Evolutionary conservation across 2,113 vertebrate species (phyloP), one percentile per base, ranked within the genome.

Genomic region (Melanostigma gelatinosum): DNA sequence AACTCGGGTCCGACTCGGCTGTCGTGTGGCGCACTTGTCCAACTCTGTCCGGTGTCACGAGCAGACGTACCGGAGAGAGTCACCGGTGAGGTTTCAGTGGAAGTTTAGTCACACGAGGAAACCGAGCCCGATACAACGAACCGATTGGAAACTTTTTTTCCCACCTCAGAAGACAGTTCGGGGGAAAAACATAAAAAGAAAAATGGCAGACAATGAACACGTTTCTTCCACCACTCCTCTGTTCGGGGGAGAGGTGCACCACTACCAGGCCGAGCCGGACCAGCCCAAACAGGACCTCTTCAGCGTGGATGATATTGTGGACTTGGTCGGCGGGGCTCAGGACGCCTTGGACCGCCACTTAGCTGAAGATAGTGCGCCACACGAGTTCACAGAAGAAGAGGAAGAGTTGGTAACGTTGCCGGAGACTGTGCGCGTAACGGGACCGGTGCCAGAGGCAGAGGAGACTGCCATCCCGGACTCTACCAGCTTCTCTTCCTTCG

Each of bases 181-280:
- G 64, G 38, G 58, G 60, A 61, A 68, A 93, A 89, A 64, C 95
- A 44, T 52, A 46, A 57, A 71, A 38, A 88, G 18, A 72, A 93
- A 89, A 66, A 95, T 95, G 94, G 94, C 93, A 94, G 95, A 95
- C 92, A 38, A 52, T 77, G 88, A 90, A 42, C 87, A 86, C 36
- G 92, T 95, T 57, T 94, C 94, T 20, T 93, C 94, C 66, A 92
- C 87, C 65, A 91, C 93, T 54, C 65, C 89, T 62, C 78, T 91
- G 38, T 83, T 88, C 54, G 80, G 60, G 5, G 93, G 90, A 1
- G 90, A 72, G 46, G 60, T 72, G 36, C 90, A 93, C 85, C 87
- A 89, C 73, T 92, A 91, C 85, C 65, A 88, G 76, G 63, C 79
- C 74, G 89, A 83, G 24, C 13, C 29, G 54, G 69, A 69, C 27